phyloP scores from a whole-genome alignment of 2,888 invertebrate species.

The Ctenicera cuprea region DNA sequence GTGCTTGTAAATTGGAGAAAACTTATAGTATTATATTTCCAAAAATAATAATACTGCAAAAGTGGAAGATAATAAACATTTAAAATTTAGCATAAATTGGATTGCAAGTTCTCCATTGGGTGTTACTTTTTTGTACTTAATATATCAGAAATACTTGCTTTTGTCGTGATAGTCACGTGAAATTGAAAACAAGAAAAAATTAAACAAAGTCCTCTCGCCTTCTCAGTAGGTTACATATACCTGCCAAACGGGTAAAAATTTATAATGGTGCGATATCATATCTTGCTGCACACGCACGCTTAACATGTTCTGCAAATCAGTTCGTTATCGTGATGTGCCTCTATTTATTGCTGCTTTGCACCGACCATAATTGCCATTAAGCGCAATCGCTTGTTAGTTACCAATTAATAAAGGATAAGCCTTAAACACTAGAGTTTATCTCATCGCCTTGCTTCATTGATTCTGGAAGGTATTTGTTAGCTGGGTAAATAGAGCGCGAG shows the following conservation, averaged over 20 bases:
- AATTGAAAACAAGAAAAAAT: constrained; percentile 7
- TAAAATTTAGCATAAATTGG: no score
- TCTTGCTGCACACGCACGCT: constrained; percentile 47
- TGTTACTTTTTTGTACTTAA: no score
- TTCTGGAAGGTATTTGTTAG: constrained; percentile 30
- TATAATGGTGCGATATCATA: constrained; percentile 46
- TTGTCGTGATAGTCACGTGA: background rate
- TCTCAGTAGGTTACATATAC: constrained; percentile 27
- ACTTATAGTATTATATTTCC: no score
- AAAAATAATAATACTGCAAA: no score
- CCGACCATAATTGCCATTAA: constrained; percentile 45
- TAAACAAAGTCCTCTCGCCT: background rate
- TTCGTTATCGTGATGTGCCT: constrained; percentile 46
- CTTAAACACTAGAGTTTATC: constrained; percentile 44
- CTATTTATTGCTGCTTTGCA: constrained; percentile 49
- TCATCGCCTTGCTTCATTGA: constrained; percentile 38
- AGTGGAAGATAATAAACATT: no score
- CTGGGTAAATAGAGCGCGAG: constrained; percentile 15
- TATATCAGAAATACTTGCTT: no score
- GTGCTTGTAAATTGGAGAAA: no score
- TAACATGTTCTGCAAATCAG: constrained; percentile 53
- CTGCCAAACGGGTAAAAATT: constrained; percentile 27
- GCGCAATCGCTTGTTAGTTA: constrained; percentile 47
- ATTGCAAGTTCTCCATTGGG: no score
- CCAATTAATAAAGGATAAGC: constrained; percentile 51